phyloP scores from a whole-genome alignment of 2,113 vertebrate species.

The Platichthys stellatus region DNA sequence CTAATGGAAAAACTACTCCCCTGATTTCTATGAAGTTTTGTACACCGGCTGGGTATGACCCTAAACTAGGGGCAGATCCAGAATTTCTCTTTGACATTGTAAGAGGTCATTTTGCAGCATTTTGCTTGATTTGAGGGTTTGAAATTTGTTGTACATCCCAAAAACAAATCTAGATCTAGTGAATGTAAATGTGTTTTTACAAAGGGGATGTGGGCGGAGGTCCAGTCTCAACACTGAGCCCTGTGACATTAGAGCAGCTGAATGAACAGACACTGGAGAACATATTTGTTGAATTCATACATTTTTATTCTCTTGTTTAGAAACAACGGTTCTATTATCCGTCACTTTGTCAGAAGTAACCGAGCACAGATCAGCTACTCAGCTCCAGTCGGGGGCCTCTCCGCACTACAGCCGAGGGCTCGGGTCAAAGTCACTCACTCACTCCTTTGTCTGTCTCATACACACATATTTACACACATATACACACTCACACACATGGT shows the following conservation, averaged over 20 bases:
- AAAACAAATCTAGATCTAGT: no score
- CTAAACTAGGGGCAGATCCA: background rate
- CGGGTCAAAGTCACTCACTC: constrained; percentile 62
- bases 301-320: constrained; percentile 64
- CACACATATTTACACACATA: constrained; percentile 38
- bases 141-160: no score
- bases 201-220: no score
- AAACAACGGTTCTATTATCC: constrained; percentile 61
- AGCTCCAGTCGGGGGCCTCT: constrained; percentile 57
- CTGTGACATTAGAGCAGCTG: background rate
- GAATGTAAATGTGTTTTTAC: no score
- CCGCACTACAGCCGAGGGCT: constrained; percentile 40
- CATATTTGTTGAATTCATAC: constrained; percentile 20
- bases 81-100: no score
- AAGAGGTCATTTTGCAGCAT: no score
- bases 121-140: no score
- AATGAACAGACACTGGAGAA: background rate
- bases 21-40: no score
- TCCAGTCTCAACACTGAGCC: background rate
- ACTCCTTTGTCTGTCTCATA: constrained; percentile 8
- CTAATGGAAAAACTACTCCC: background rate
- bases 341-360: constrained; percentile 61
- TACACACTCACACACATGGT: constrained; percentile 32
- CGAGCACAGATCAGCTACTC: constrained; percentile 48
- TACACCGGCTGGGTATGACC: no score